Percentiles rank a stretch among this genome's conserved stretches.
Evolutionary conservation across 2,888 invertebrate species (phyloP).

Genomic region (Sinhomidia bicolor): DNA sequence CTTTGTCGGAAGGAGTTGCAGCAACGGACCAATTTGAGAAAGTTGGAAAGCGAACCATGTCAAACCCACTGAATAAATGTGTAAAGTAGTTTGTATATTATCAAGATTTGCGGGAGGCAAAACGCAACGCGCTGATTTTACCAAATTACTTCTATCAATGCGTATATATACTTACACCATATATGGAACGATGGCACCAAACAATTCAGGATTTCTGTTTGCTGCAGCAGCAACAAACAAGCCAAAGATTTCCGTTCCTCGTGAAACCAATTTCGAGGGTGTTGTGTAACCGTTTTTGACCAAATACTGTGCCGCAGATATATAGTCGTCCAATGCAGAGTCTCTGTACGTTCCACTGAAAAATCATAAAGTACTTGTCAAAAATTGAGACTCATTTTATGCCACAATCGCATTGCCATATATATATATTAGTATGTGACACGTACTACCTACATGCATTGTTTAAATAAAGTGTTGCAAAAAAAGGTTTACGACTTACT

Average conservation of each 20-base stretch:
- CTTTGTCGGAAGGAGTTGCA: slow-evolving; percentile 61
- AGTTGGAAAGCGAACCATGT: slow-evolving; percentile 76
- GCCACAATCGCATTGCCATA: too few relatives aligned
- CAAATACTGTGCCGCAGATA: slow-evolving; percentile 94
- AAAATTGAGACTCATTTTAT: too few relatives aligned
- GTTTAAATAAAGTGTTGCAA: too few relatives aligned
- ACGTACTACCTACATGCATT: too few relatives aligned
- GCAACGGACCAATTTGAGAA: slow-evolving; percentile 73
- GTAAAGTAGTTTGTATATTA: neutral
- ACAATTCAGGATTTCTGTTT: slow-evolving; percentile 94
- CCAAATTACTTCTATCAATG: neutral
- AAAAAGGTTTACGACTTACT: slow-evolving; percentile 48
- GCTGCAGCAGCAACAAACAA: slow-evolving; percentile 72
- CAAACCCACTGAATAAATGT: slow-evolving; percentile 68
- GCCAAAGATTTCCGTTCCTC: slow-evolving; percentile 73
- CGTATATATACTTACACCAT: slow-evolving; percentile 88
- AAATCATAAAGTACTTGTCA: neutral
- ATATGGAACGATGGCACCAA: slow-evolving; percentile 95
- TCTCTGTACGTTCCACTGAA: slow-evolving; percentile 72
- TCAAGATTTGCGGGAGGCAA: neutral
- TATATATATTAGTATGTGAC: too few relatives aligned
- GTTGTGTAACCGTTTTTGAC: slow-evolving; percentile 90
- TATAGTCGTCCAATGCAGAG: slow-evolving; percentile 81
- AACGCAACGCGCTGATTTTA: neutral
- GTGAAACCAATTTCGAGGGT: slow-evolving; percentile 85